Evolutionary conservation across 2,797 vertebrate species (phyloP).

Genomic region (Dryobates pubescens): DNA sequence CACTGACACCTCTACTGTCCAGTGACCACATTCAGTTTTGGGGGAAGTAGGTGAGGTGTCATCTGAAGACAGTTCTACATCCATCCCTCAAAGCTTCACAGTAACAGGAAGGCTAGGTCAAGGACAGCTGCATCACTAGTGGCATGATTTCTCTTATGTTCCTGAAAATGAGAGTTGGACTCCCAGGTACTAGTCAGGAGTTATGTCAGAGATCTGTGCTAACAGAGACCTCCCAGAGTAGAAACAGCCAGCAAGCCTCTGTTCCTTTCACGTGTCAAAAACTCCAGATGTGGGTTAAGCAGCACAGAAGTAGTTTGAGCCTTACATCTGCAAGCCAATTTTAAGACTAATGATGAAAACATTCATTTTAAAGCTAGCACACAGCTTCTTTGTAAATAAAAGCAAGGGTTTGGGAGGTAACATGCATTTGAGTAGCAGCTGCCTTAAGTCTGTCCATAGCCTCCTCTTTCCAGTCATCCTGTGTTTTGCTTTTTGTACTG

Average conservation of each 20-base stretch:
- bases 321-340: no score
- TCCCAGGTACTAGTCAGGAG: background rate
- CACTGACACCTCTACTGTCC: background rate
- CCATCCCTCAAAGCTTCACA: background rate
- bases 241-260: background rate
- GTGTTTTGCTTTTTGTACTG: background rate
- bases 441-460: background rate
- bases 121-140: background rate
- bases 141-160: background rate
- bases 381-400: background rate
- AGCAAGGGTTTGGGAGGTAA: background rate
- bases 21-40: background rate
- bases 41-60: background rate
- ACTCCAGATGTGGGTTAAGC: fast-evolving
- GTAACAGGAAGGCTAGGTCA: background rate
- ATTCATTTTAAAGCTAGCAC: background rate
- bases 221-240: background rate
- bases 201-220: background rate
- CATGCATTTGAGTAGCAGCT: background rate
- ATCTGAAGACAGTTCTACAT: background rate
- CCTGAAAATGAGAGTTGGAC: background rate
- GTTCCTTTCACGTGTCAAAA: background rate
- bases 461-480: background rate
- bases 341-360: background rate
- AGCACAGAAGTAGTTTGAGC: background rate